phyloP scores from a whole-genome alignment of 1,140 invertebrate species.

The Camponotus pennsylvanicus region DNA sequence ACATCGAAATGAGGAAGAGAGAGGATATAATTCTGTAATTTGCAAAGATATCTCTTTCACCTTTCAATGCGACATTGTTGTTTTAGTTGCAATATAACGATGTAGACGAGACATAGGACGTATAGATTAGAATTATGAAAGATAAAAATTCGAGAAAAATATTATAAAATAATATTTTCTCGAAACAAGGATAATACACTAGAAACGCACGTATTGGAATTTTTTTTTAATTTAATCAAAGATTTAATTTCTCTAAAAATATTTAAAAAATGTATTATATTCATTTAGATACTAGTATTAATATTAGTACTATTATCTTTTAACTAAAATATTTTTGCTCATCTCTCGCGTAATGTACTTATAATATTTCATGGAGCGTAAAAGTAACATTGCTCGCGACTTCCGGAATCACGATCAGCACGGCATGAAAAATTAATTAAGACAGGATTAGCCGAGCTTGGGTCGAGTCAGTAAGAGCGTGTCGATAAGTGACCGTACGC shows the following conservation, averaged over 20 bases:
- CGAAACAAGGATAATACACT: not conserved
- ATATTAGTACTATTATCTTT: not conserved
- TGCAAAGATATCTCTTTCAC: not conserved
- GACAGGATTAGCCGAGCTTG: constrained; percentile 80
- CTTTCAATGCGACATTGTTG: not conserved
- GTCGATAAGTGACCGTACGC: constrained; percentile 79
- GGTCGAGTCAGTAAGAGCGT: constrained; percentile 72
- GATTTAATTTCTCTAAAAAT: constrained; percentile 12
- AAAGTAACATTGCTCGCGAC: constrained; percentile 11
- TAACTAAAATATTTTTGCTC: not conserved
- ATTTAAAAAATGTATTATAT: not conserved
- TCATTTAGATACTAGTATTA: not conserved
- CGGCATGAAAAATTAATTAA: constrained; percentile 82
- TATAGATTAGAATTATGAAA: not conserved
- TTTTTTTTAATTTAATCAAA: not conserved
- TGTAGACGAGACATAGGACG: not conserved
- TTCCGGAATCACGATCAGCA: constrained; percentile 57
- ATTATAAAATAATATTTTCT: not conserved
- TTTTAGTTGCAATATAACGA: not conserved
- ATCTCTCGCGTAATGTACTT: not conserved
- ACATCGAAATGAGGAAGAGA: not conserved
- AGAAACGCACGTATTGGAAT: not conserved
- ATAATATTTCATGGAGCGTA: not conserved
- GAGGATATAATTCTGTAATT: not conserved
- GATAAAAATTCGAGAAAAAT: not conserved